Evolutionary conservation across 2,113 vertebrate genomes (phyloP).

Genomic region (Perca flavescens): DNA sequence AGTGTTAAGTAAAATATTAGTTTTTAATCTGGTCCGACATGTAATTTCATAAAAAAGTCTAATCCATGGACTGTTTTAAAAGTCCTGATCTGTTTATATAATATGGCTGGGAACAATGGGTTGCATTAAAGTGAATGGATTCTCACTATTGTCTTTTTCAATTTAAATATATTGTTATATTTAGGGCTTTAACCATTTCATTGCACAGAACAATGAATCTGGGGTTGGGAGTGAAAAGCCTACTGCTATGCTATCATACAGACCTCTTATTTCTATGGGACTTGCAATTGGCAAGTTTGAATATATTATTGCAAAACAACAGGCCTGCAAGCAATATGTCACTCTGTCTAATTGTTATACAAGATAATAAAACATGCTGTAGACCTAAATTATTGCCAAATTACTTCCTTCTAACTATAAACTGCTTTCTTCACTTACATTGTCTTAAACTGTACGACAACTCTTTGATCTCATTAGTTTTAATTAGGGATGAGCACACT

Average conservation of each 20-base stretch:
- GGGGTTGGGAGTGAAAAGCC: neutral
- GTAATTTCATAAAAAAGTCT: neutral
- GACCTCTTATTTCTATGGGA: conserved; percentile 1
- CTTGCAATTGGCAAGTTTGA: neutral
- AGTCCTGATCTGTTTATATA: neutral
- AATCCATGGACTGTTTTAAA: neutral
- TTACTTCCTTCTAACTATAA: neutral
- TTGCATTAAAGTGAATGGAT: conserved; percentile 1
- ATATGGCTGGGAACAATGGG: neutral
- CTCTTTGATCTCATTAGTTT: conserved; percentile 8
- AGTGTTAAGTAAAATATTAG: neutral
- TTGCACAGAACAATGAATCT: neutral
- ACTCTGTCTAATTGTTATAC: neutral
- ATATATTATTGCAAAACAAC: conserved; percentile 1
- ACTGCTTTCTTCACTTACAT: neutral
- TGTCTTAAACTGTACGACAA: neutral
- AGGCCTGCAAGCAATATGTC: neutral
- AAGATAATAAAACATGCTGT: neutral
- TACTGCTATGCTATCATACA: neutral
- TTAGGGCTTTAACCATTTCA: neutral
- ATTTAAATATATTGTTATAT: neutral
- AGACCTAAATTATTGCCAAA: neutral
- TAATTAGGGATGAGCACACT: conserved; percentile 14
- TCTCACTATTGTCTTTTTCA: neutral
- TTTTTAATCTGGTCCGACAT: neutral